phyloP scores from a whole-genome alignment of 1,140 invertebrate species.

The Apis laboriosa region DNA sequence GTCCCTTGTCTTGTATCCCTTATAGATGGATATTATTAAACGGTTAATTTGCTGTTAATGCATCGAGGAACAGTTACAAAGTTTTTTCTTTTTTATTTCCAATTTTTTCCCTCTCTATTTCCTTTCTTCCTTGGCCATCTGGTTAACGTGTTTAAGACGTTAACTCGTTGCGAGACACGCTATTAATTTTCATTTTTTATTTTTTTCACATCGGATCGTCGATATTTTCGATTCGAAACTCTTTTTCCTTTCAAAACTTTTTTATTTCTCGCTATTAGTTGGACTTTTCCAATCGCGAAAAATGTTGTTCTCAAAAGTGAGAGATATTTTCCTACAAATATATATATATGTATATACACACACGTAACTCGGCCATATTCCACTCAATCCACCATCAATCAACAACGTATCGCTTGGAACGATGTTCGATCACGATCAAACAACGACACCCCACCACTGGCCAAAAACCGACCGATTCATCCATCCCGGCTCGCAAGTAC shows the following conservation, averaged over 20 bases:
- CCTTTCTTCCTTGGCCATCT: constrained; percentile 30
- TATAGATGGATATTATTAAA: background rate
- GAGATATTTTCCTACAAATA: too few relatives aligned
- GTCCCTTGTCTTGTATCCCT: background rate
- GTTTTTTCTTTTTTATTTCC: background rate
- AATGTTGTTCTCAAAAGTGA: too few relatives aligned
- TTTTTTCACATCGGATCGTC: too few relatives aligned
- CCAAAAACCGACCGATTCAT: background rate
- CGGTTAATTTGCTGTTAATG: constrained; percentile 42
- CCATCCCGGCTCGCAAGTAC: background rate
- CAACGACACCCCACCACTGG: background rate
- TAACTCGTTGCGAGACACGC: background rate
- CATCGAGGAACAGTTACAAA: constrained; percentile 13
- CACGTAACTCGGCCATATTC: too few relatives aligned
- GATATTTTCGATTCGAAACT: too few relatives aligned
- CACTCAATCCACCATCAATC: too few relatives aligned
- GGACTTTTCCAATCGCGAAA: too few relatives aligned
- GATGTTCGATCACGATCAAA: too few relatives aligned
- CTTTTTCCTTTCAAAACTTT: too few relatives aligned
- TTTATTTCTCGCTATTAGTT: too few relatives aligned
- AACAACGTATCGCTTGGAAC: too few relatives aligned
- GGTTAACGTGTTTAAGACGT: constrained; percentile 33
- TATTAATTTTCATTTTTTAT: background rate
- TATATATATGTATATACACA: too few relatives aligned
- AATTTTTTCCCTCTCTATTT: background rate